These are phyloP conservation scores for Spilarctia lutea DNA, from an alignment of 2,888 invertebrate species.

Conservation along the genomic window DNA sequence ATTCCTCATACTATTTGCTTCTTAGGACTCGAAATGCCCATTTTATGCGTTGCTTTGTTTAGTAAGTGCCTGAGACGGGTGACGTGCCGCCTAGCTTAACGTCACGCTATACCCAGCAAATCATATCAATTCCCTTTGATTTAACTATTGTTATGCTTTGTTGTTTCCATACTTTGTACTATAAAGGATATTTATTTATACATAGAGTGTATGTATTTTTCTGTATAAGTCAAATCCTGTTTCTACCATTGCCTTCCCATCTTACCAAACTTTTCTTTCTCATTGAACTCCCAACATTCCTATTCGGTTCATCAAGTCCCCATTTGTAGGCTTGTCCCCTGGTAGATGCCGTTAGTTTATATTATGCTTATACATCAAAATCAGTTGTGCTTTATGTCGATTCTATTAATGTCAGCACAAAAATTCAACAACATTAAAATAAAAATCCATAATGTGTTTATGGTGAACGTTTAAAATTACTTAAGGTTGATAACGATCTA, in stretches of 20 bases:
- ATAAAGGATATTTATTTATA: background rate
- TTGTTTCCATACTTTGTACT: slow-evolving; percentile 6
- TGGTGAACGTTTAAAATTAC: slow-evolving; percentile 9
- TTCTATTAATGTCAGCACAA: background rate
- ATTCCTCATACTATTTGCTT: slow-evolving; percentile 49
- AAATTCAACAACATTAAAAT: background rate
- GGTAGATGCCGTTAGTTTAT: too few species aligned
- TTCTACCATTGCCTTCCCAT: background rate
- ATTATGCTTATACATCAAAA: background rate
- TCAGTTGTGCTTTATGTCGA: background rate
- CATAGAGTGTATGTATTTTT: background rate
- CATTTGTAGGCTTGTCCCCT: too few species aligned
- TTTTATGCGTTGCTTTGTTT: slow-evolving; percentile 32
- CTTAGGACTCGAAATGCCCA: slow-evolving; percentile 44
- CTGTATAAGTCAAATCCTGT: background rate
- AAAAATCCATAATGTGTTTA: background rate
- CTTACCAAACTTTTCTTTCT: background rate
- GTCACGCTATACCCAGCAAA: slow-evolving; percentile 33
- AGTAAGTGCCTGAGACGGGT: slow-evolving; percentile 27
- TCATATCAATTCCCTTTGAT: slow-evolving; percentile 29
- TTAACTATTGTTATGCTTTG: background rate
- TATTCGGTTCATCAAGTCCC: too few species aligned
- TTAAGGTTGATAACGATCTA: slow-evolving; percentile 14
- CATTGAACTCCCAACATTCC: too few species aligned
- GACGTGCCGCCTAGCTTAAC: slow-evolving; percentile 29